phyloP scores from a whole-genome alignment of 2,113 vertebrate genomes.

The Conger conger region DNA sequence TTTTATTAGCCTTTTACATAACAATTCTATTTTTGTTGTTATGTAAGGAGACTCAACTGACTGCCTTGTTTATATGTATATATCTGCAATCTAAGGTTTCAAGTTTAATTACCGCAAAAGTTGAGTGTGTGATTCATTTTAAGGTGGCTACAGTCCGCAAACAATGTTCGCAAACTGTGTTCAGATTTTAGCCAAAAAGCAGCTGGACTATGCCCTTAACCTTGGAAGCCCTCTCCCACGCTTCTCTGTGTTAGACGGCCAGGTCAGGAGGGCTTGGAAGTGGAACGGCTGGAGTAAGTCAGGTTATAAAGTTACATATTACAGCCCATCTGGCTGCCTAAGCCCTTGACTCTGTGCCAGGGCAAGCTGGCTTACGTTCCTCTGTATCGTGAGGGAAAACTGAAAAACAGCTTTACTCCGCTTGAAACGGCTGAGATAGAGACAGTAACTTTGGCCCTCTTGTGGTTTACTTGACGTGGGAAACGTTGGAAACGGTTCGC shows the following conservation, averaged over 20 bases:
- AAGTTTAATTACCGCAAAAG: not conserved
- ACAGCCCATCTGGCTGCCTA: not conserved
- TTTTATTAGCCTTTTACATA: not conserved
- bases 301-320: not conserved
- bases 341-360: slow-evolving; percentile 1
- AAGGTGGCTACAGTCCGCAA: not conserved
- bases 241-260: not conserved
- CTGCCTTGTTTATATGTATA: not conserved
- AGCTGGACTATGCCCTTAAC: not conserved
- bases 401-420: not conserved
- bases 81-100: not conserved
- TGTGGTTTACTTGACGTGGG: not conserved
- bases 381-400: not conserved
- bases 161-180: no score
- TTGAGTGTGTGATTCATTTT: not conserved
- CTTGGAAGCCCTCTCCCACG: not conserved
- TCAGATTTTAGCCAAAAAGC: not conserved
- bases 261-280: not conserved
- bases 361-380: not conserved
- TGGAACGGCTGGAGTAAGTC: not conserved
- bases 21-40: not conserved
- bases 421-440: not conserved
- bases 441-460: not conserved
- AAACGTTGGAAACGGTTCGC: not conserved
- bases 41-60: not conserved